Conservation (phyloP, 1,140 invertebrate species). For the Leguminivora glycinivorella region DNA sequence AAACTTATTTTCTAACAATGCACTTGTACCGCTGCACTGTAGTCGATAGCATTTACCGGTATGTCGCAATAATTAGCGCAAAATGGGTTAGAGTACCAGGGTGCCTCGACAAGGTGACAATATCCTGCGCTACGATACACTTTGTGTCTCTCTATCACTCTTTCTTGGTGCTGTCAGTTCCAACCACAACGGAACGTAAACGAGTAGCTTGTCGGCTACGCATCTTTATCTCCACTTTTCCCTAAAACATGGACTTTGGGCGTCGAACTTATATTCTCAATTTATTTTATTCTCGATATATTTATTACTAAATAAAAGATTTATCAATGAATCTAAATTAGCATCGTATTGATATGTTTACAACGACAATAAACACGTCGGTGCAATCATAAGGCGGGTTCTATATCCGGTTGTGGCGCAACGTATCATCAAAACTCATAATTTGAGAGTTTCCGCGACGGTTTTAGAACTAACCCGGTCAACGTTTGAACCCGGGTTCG, state of each 20-base stretch:
- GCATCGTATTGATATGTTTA: conserved; percentile 13
- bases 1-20: too few relatives aligned
- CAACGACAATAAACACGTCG: conserved; percentile 30
- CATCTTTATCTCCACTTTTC: too few relatives aligned
- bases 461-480: conserved; percentile 67
- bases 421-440: conserved; percentile 75
- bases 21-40: too few relatives aligned
- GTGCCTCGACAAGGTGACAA: too few relatives aligned
- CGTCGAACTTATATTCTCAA: neutral
- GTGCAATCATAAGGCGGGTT: conserved; percentile 31
- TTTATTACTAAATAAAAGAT: neutral
- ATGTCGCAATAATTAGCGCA: too few relatives aligned
- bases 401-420: conserved; percentile 53
- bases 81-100: too few relatives aligned
- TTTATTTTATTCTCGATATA: neutral
- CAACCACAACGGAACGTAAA: too few relatives aligned
- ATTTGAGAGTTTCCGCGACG: conserved; percentile 68
- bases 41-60: too few relatives aligned
- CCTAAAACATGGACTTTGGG: neutral
- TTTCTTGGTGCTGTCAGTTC: too few relatives aligned
- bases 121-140: too few relatives aligned
- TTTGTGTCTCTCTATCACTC: too few relatives aligned
- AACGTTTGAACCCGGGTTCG: conserved; percentile 32
- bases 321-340: neutral
- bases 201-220: too few relatives aligned